These are phyloP conservation scores for Montipora efflorescens DNA, from an alignment of 64 coral and sea anemone genomes.

Conservation along the genomic window DNA sequence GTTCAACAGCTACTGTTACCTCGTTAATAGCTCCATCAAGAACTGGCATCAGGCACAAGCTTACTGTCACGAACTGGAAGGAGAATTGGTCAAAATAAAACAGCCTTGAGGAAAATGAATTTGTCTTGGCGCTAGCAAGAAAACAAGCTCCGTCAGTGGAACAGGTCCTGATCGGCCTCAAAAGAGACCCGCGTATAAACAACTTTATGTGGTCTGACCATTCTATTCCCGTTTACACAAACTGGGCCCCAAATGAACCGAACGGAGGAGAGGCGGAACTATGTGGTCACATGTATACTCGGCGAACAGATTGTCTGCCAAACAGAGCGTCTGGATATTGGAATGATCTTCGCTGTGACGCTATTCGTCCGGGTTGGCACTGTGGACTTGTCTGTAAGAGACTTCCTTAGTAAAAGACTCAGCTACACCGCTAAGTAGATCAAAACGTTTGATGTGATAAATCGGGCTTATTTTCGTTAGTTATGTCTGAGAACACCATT, in stretches of 20 bases:
- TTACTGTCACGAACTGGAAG: not conserved
- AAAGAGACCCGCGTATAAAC: not conserved
- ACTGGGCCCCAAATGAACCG: not conserved
- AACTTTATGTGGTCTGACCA: not conserved
- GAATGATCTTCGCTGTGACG: not conserved
- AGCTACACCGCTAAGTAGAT: too few species aligned
- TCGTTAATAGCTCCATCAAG: not conserved
- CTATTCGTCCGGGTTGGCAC: too few species aligned
- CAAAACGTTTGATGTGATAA: too few species aligned
- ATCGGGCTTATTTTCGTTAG: too few species aligned
- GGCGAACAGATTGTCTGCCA: not conserved
- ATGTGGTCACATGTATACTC: not conserved
- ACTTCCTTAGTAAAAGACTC: not conserved
- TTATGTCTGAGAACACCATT: too few species aligned
- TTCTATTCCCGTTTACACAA: not conserved
- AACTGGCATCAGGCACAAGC: not conserved
- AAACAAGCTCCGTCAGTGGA: too few species aligned
- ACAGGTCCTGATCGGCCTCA: not conserved
- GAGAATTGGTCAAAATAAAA: not conserved
- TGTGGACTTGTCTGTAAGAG: not conserved
- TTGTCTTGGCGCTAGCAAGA: not conserved
- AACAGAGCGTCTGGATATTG: not conserved
- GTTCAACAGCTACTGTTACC: slow-evolving; percentile 6
- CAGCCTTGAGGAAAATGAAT: not conserved
- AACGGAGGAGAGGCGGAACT: not conserved